Base-by-base conservation (phyloP, 2,888 invertebrate genomes). In the Cheilosia pagana region DNA sequence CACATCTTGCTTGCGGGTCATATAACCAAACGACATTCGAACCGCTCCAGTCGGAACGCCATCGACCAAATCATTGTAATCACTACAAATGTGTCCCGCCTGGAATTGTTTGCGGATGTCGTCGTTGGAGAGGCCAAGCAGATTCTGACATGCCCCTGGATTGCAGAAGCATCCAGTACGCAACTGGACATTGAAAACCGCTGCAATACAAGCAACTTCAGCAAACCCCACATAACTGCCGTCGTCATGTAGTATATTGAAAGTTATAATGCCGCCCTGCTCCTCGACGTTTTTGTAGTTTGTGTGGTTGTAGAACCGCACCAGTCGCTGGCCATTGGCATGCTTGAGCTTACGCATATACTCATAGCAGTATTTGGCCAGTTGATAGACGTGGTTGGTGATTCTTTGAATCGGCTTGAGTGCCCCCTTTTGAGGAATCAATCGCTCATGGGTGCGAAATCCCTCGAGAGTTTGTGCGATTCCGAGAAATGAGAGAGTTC, bases 151-250 rank as follows among this genome's bases (percentile, higher is more conserved):
- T 1, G 98, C 96, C 14, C 99, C 99, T 1, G 98, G 96, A 92
- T 99, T 99, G 91, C 99, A 99, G 90, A 98, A 98, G 90, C 99
- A 99, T 0, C 99, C 99, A 1, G 98, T 98, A 86, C 99, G 94
- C 48, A 99, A 91, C 87, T 95, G 95, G 63, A 99, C 95, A 88
- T 95, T 95, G 90, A 97, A 95, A 67, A 98, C 92, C 87, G 97
- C 95, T 0, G 98, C 96, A 93, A 99, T 95, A 89, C 97, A 96
- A 89, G 97, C 95, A 78, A 98, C 96, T 96, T 98, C 98, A 81
- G 96, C 94, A 93, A 95, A 99, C 63, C 99, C 99, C 88, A 98
- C 94, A 91, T 94, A 96, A 50, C 94, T 93, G 25, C 97, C 96
- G 92, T 95, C 95, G 45, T 94, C 93, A 87, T 97, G 94, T 10